Base-by-base conservation (phyloP, 2,888 invertebrate species). In the Rotaria macrura region DNA sequence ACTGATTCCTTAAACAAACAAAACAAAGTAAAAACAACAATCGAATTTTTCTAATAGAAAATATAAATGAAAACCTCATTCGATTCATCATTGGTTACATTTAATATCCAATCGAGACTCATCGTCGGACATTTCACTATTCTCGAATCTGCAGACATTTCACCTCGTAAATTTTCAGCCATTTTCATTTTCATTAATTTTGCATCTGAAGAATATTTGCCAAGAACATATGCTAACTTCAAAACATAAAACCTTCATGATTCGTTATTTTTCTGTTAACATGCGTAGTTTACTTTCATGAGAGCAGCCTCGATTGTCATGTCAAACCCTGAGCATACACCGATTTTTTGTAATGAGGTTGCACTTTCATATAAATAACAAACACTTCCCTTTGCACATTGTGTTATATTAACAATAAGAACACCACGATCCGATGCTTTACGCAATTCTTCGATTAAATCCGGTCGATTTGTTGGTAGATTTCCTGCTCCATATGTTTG, bases 281-380 rank as follows among this genome's bases (percentile, higher is more conserved):
- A 17, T 1, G 14, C 2, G 4, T 29, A 1, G 17, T 34, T 65
- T 38, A 65, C 65, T n/a, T 79, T 79, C 79, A 95, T 94, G 17
- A 97, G 92, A 0, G 97, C 96, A 0, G 97, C 96, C 91, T 97
- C 97, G 0, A 95, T 94, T 0, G 97, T 97, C 95, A 96, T 95
- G 89, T 96, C 96, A 86, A 92, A 93, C 0, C 96, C 95, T 0
- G 94, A 93, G 47, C 95, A 93, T 1, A 95, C 94, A 1, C 95
- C 95, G 85, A 92, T 93, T 43, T 87, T 84, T 43, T 84, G 38
- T 34, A 84, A 38, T 25, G 92, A 94, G 91, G 94, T 93, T 85
- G 96, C 97, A 85, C 96, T 94, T 89, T 95, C 95, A 89, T 98
- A 98, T 0, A 94, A 92, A 17, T 94, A 92, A 2, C 93, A 92